phyloP scores from a whole-genome alignment of 2,113 vertebrate genomes.

The Gobius niger region DNA sequence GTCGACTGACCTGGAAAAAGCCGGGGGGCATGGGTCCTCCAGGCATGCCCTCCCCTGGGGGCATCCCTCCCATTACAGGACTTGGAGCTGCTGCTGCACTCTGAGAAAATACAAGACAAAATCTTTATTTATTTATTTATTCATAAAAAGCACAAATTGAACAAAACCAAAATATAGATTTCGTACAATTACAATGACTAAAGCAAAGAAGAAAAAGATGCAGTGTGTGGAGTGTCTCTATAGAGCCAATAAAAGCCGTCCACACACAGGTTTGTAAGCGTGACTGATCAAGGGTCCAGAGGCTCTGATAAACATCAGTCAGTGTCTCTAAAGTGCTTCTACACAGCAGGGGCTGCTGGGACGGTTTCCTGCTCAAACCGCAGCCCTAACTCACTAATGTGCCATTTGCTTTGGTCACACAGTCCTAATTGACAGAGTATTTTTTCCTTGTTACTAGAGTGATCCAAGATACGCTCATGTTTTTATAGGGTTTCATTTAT shows the following conservation, averaged over 20 bases:
- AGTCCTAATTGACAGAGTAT: constrained; percentile 65
- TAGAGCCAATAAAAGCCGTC: background rate
- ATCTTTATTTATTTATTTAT: background rate
- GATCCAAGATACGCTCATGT: constrained; percentile 68
- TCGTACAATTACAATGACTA: background rate
- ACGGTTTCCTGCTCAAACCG: constrained; percentile 73
- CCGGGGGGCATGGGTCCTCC: constrained; percentile 80
- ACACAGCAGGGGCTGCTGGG: constrained; percentile 60
- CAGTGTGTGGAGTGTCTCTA: background rate
- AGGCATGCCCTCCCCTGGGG: constrained; percentile 79
- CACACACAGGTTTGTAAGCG: constrained; percentile 10
- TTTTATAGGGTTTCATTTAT: constrained; percentile 38
- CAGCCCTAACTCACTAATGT: constrained; percentile 77
- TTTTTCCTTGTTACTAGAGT: constrained; percentile 62
- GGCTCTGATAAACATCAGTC: constrained; percentile 65
- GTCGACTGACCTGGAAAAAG: constrained; percentile 77
- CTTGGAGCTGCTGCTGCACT: constrained; percentile 81
- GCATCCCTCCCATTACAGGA: constrained; percentile 80
- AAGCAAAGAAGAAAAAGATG: background rate
- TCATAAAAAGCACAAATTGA: background rate
- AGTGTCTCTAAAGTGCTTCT: constrained; percentile 70
- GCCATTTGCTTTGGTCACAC: constrained; percentile 77
- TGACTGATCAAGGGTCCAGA: constrained; percentile 50
- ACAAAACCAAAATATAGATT: background rate
- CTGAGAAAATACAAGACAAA: constrained; percentile 39